phyloP scores from a whole-genome alignment of 2,113 vertebrate genomes.

The Machaerirhynchus nigripectus region DNA sequence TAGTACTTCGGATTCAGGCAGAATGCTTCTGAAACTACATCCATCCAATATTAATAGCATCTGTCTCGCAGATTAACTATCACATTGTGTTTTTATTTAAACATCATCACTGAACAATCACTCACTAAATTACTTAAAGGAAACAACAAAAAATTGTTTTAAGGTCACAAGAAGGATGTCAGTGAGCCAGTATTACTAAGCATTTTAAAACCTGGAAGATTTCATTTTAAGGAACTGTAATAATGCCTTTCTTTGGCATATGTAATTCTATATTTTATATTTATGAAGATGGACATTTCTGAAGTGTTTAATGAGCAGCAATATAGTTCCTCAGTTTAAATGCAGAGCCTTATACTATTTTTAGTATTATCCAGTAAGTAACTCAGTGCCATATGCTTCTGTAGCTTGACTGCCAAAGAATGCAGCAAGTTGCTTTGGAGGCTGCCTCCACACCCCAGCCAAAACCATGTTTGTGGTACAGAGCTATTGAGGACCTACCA shows the following conservation, averaged over 20 bases:
- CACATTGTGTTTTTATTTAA: constrained; percentile 68
- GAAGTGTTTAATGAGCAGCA: constrained; percentile 70
- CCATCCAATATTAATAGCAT: constrained; percentile 60
- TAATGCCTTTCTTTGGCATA: constrained; percentile 53
- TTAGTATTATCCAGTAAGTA: constrained; percentile 68
- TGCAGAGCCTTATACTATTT: constrained; percentile 45
- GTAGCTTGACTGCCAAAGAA: constrained; percentile 53
- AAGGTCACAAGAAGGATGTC: constrained; percentile 52
- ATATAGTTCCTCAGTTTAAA: constrained; percentile 60
- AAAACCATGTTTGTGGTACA: constrained; percentile 49
- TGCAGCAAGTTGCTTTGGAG: constrained; percentile 43
- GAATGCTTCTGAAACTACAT: constrained; percentile 52
- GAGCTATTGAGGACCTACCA: constrained; percentile 13
- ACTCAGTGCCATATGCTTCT: constrained; percentile 64
- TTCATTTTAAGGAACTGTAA: constrained; percentile 59
- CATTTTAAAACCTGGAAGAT: constrained; percentile 65
- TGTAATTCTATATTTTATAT: constrained; percentile 60
- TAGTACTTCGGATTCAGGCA: constrained; percentile 12
- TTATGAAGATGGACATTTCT: constrained; percentile 65
- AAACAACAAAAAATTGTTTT: constrained; percentile 65
- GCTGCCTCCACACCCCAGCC: constrained; percentile 27
- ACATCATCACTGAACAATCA: constrained; percentile 57
- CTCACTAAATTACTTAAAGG: constrained; percentile 57
- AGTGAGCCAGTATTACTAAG: constrained; percentile 27
- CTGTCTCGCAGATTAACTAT: constrained; percentile 62